Conservation (phyloP, 2,888 invertebrate genomes). For the Deroplatys truncata region DNA sequence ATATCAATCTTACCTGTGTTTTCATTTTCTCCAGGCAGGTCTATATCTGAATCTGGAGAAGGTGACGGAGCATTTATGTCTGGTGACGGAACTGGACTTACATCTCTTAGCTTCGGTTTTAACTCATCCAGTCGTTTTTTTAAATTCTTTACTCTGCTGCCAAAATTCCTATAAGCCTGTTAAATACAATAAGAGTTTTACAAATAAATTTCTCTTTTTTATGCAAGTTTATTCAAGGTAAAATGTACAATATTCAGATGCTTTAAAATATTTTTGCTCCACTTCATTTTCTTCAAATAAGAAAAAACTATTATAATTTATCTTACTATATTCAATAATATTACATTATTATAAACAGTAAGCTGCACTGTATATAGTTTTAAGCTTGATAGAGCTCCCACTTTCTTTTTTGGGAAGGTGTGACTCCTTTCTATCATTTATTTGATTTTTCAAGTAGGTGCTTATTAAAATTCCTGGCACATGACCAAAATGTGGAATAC, state of each 20-base stretch:
- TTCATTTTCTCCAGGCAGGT: constrained; percentile 57
- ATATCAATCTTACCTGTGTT: background rate
- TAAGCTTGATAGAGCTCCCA: too few species aligned
- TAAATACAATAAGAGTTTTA: background rate
- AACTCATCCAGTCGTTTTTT: constrained; percentile 83
- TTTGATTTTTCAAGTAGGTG: too few species aligned
- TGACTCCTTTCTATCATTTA: too few species aligned
- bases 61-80: constrained; percentile 61
- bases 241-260: background rate
- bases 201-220: background rate
- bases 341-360: too few species aligned
- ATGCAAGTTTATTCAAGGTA: background rate
- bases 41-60: constrained; percentile 77
- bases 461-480: too few species aligned
- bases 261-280: background rate
- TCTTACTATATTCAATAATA: too few species aligned
- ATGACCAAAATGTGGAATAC: too few species aligned
- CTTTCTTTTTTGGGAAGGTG: too few species aligned
- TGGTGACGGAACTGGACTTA: constrained; percentile 65
- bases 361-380: too few species aligned
- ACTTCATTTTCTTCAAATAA: background rate
- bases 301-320: too few species aligned
- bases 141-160: constrained; percentile 77
- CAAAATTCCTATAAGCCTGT: constrained; percentile 93
- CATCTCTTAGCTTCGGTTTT: constrained; percentile 59